Base-by-base conservation (phyloP, 2,797 vertebrate species). In the Muscicapa comitata region DNA sequence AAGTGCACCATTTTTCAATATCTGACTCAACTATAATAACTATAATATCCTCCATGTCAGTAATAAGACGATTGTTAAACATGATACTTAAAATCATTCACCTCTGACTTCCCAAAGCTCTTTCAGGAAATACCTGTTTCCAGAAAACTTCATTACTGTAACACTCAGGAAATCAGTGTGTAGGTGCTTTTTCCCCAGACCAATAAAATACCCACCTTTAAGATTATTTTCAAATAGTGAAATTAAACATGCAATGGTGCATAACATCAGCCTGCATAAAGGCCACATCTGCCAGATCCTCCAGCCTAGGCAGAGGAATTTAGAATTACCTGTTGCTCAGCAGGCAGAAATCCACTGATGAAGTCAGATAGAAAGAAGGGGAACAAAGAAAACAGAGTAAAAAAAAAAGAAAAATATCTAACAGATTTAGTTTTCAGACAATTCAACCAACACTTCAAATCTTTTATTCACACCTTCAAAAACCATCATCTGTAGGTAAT, bases 391-490 rank as follows among this genome's bases (percentile, higher is more conserved):
- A 81, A 63, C 1, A 5, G 3, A 3, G 24, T 7, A 1, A 0
- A 0, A 2, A 13, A 13, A 25, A 81, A 37, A 48, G 10, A 62
- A 51, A 16, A 78, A 15, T 12, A 74, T 17, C 55, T 23, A 79
- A 54, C 51, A 80, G 35, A 38, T 55, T 35, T 73, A 14, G 2
- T 90, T 93, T 76, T 63, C 81, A 94, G 26, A 57, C 58, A 86
- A 53, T 53, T 73, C 75, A 95, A 66, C 29, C 47, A 66, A 72
- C 31, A n/a, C 17, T 59, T 72, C 35, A 65, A 48, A n/a, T 37
- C 53, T 93, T 91, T 28, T 65, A 79, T 45, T 91, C 76, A 88
- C 66, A 65, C 51, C 67, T 95, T 82, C 79, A 79, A 81, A 87
- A 96, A 25, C 18, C 68, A 88, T 92, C 40, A 79, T 75, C 47